Evolutionary conservation across 1,140 invertebrate genomes (phyloP), one percentile per base, ranked within the genome.

Genomic region (Drosophila carrolli): DNA sequence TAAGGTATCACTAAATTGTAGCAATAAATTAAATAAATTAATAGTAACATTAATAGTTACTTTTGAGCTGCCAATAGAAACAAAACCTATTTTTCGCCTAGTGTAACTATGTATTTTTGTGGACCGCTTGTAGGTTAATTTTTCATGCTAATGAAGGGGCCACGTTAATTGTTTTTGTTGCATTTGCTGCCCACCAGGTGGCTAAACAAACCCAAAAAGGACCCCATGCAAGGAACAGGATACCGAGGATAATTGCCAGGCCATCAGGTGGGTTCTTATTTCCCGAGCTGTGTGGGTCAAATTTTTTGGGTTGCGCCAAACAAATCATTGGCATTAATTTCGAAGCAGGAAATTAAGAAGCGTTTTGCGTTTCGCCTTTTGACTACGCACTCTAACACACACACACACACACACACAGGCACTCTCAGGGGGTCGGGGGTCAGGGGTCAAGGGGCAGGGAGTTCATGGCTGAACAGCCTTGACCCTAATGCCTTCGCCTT

Each of bases 131-230:
- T 43, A 23, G 60, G 62, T 67, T 75, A 84, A 66, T 65, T 70
- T 77, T 68, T 85, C 66, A 77, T 81, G 81, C 71, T 78, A 81
- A 80, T 85, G 77, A 84, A 85, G 66, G 76, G 62, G 62, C 54
- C 57, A 68, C 54, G 76, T 68, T 75, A 80, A 79, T 79, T 80
- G 77, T 81, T 66, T 72, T 70, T 70, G 19, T 62, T 60, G 54
- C 58, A 14, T 27, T 43, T 9, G 13, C 14, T 19, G 23, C 50
- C 54, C 35, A 60, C 59, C 71, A 74, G 72, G 72, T 63, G 58
- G 70, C 46, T 29, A 67, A 65, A 63, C 59, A 65, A 50, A 65
- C 44, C 32, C 8, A 63, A 43, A 62, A 63, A 63, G 37, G 37
- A 38, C 48, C 38, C 16, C 47, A 5, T 4, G 13, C 19, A 38